phyloP scores from a whole-genome alignment of 2,888 invertebrate species.

The Ditula angustiorana region DNA sequence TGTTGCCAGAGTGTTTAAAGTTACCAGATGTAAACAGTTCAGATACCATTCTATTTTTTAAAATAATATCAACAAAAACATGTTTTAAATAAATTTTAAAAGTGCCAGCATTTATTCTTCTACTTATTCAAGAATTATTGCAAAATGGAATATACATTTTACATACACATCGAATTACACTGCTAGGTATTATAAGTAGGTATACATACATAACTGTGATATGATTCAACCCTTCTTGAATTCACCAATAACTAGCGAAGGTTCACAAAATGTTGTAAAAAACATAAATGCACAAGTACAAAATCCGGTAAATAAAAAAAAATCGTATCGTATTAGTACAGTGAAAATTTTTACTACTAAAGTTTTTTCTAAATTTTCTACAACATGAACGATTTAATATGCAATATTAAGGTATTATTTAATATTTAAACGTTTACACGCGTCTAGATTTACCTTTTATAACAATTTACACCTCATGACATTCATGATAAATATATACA shows the following conservation, averaged over 20 bases:
- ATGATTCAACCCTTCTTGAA: conserved; percentile 67
- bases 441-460: conserved; percentile 65
- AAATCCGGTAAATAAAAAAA: conserved; percentile 31
- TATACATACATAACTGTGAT: conserved; percentile 78
- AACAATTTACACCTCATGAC: conserved; percentile 73
- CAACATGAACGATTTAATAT: conserved; percentile 82
- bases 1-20: too few relatives aligned
- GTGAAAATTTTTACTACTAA: conserved; percentile 66
- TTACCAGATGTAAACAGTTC: neutral
- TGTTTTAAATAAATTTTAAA: conserved; percentile 25
- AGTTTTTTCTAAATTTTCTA: conserved; percentile 73
- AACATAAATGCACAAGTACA: conserved; percentile 51
- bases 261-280: conserved; percentile 42
- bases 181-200: conserved; percentile 60
- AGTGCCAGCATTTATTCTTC: conserved; percentile 37
- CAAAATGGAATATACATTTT: conserved; percentile 67
- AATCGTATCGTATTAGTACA: conserved; percentile 47
- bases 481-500: conserved; percentile 80
- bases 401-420: conserved; percentile 55
- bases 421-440: conserved; percentile 72
- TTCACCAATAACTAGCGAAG: conserved; percentile 37
- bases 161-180: conserved; percentile 62
- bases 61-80: conserved; percentile 21
- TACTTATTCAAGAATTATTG: conserved; percentile 51
- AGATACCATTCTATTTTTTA: neutral